Percentiles rank a stretch among this genome's conserved stretches.
Evolutionary conservation across 1,140 invertebrate species (phyloP).

Genomic region (Micrasema minimum): DNA sequence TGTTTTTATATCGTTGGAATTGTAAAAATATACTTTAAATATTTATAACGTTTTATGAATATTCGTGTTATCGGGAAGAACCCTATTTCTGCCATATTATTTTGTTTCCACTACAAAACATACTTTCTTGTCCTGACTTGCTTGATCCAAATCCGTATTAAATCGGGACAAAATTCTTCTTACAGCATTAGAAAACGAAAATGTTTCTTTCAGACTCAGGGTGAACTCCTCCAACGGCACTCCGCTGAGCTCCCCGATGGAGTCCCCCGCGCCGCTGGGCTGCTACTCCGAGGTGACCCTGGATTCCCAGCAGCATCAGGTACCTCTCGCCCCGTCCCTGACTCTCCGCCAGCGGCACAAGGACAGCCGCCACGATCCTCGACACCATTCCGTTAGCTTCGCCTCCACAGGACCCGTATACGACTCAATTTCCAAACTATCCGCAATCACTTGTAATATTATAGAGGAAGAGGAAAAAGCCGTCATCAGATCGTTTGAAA

Average conservation of each 20-base stretch:
- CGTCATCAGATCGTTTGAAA: slow-evolving; percentile 35
- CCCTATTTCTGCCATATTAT: not conserved
- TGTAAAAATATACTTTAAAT: no score
- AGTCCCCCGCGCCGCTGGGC: slow-evolving; percentile 72
- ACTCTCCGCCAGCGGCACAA: slow-evolving; percentile 55
- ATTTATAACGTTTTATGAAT: no score
- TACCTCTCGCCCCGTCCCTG: slow-evolving; percentile 65
- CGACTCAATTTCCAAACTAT: slow-evolving; percentile 57
- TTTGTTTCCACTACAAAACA: not conserved
- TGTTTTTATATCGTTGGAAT: no score
- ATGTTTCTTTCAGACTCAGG: slow-evolving; percentile 70
- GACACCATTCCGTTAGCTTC: slow-evolving; percentile 64
- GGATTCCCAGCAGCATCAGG: slow-evolving; percentile 70
- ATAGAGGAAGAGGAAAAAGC: slow-evolving; percentile 60
- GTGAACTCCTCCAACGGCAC: slow-evolving; percentile 73
- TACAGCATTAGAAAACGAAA: no score
- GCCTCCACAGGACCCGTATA: slow-evolving; percentile 57
- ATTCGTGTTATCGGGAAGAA: no score
- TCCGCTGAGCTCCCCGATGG: slow-evolving; percentile 77
- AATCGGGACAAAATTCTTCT: no score
- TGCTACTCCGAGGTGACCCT: slow-evolving; percentile 72
- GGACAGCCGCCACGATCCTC: slow-evolving; percentile 54
- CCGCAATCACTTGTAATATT: slow-evolving; percentile 56
- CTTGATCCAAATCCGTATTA: not conserved
- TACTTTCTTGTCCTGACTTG: no score